These are phyloP conservation scores for Tetropium fuscum DNA, from an alignment of 2,888 invertebrate species.

Conservation along the genomic window DNA sequence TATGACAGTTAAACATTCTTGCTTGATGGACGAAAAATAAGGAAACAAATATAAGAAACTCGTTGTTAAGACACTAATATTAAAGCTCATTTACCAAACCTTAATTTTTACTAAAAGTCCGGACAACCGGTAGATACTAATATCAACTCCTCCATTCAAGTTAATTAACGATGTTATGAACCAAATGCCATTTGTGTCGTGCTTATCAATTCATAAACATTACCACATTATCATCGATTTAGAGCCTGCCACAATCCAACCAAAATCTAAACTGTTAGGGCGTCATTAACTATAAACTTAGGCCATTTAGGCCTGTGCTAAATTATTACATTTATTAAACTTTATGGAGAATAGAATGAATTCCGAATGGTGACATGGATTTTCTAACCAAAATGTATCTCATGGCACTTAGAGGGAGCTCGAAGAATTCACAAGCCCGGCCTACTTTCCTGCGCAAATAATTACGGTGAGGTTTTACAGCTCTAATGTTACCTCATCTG, in stretches of 20 bases:
- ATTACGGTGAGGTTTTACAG: conserved; percentile 11
- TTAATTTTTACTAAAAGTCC: no score
- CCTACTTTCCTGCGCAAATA: conserved; percentile 3
- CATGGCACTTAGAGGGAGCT: conserved; percentile 12
- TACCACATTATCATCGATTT: no score
- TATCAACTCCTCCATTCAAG: no score
- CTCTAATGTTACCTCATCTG: not conserved
- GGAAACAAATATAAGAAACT: no score
- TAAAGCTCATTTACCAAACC: no score
- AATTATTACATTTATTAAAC: conserved; percentile 14
- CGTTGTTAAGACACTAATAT: no score
- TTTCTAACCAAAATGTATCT: conserved; percentile 15
- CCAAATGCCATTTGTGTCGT: no score
- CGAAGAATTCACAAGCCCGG: conserved; percentile 16
- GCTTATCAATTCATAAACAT: no score
- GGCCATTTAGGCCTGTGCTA: not conserved
- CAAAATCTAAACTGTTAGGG: not conserved
- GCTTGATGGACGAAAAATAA: no score
- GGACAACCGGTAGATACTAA: not conserved
- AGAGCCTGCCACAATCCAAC: no score
- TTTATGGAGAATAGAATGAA: conserved; percentile 13
- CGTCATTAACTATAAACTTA: not conserved
- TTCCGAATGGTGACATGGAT: not conserved
- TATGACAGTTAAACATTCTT: not conserved
- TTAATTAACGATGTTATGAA: no score